Conservation (phyloP, 2,888 invertebrate genomes). For the Athalia circularis region DNA sequence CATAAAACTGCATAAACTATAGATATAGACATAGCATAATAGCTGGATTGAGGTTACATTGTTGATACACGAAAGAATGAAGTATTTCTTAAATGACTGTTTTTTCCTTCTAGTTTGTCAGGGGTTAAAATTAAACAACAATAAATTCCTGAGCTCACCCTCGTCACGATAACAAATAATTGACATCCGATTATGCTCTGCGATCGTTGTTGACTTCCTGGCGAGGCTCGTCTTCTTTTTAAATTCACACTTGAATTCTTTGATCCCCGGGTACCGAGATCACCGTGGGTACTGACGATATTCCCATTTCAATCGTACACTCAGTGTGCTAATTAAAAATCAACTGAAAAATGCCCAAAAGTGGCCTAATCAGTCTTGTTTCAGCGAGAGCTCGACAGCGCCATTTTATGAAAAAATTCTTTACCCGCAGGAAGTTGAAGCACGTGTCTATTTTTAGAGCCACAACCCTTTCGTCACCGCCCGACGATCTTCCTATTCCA, state of each 20-base stretch:
- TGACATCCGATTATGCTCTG: no score
- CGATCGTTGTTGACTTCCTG: background rate
- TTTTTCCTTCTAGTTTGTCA: no score
- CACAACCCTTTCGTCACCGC: slow-evolving; percentile 32
- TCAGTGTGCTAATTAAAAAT: background rate
- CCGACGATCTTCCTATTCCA: slow-evolving; percentile 1
- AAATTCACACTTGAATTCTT: slow-evolving; percentile 1
- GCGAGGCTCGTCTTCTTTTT: background rate
- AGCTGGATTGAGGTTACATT: no score
- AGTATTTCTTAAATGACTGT: no score
- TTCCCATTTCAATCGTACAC: slow-evolving; percentile 33
- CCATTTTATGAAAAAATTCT: slow-evolving; percentile 26
- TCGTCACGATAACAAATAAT: no score
- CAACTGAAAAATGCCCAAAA: background rate
- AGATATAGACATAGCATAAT: no score
- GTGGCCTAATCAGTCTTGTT: slow-evolving; percentile 1
- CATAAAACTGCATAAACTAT: no score
- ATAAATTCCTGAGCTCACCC: no score
- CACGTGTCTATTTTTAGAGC: slow-evolving; percentile 20
- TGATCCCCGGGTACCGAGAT: background rate
- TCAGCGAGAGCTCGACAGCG: slow-evolving; percentile 32
- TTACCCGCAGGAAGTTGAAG: background rate
- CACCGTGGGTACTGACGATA: slow-evolving; percentile 20
- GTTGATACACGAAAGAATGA: no score
- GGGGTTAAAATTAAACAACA: no score